These are phyloP conservation scores for Apis laboriosa DNA, from an alignment of 1,140 invertebrate genomes.

Conservation along the genomic window DNA sequence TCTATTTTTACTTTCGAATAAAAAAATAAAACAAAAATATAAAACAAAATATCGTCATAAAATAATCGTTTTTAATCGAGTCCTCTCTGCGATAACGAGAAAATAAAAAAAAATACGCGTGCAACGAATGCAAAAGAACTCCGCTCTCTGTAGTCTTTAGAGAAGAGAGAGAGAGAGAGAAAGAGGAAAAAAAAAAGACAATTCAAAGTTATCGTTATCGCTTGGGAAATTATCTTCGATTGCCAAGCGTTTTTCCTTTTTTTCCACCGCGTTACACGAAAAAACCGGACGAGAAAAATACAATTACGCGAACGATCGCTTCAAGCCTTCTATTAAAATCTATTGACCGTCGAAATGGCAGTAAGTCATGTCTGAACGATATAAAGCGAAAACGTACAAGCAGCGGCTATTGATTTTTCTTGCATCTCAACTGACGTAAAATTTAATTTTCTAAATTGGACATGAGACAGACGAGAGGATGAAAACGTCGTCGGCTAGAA, in stretches of 20 bases:
- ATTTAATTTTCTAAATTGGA: conserved; percentile 48
- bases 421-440: conserved; percentile 22
- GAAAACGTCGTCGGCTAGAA: conserved; percentile 27
- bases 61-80: background rate
- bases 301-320: conserved; percentile 23
- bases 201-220: conserved; percentile 21
- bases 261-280: background rate
- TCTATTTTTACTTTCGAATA: too few relatives aligned
- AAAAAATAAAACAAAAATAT: background rate
- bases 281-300: background rate
- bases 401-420: conserved; percentile 37
- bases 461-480: conserved; percentile 32
- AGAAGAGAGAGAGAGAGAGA: too few relatives aligned
- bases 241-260: background rate
- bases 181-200: background rate
- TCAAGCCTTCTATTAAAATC: conserved; percentile 17
- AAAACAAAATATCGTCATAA: background rate
- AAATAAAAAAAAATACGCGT: background rate
- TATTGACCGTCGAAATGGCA: conserved; percentile 30
- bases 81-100: background rate
- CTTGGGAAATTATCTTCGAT: conserved; percentile 5
- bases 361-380: background rate
- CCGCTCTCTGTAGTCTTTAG: background rate
- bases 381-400: background rate
- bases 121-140: background rate